phyloP scores from a whole-genome alignment of 2,888 invertebrate species.

The Stramonita haemastoma region DNA sequence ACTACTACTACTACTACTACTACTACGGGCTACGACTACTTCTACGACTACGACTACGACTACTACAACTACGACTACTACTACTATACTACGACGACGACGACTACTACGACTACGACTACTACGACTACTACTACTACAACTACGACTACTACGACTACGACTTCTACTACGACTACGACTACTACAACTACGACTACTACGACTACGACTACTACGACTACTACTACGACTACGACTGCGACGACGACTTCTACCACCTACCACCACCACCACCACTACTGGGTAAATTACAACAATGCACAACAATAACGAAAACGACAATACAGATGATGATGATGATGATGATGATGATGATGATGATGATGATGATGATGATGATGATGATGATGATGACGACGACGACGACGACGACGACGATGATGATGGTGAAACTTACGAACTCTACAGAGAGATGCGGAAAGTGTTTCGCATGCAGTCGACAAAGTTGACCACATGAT shows the following conservation, averaged over 20 bases:
- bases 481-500: conserved; percentile 63
- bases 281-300: no score
- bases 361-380: background rate
- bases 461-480: conserved; percentile 64
- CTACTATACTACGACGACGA: background rate
- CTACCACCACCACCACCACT: no score
- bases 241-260: no score
- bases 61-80: no score
- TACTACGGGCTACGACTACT: no score
- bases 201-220: no score
- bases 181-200: background rate
- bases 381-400: background rate
- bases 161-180: background rate
- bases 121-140: background rate
- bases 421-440: conserved; percentile 55
- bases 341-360: background rate
- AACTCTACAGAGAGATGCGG: conserved; percentile 67
- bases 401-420: background rate
- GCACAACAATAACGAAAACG: background rate
- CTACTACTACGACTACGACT: no score
- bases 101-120: background rate
- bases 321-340: background rate
- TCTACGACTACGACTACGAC: no score
- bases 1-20: no score
- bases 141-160: background rate